Conservation (phyloP, 2,888 invertebrate genomes). For the Ormyrus thymus region DNA sequence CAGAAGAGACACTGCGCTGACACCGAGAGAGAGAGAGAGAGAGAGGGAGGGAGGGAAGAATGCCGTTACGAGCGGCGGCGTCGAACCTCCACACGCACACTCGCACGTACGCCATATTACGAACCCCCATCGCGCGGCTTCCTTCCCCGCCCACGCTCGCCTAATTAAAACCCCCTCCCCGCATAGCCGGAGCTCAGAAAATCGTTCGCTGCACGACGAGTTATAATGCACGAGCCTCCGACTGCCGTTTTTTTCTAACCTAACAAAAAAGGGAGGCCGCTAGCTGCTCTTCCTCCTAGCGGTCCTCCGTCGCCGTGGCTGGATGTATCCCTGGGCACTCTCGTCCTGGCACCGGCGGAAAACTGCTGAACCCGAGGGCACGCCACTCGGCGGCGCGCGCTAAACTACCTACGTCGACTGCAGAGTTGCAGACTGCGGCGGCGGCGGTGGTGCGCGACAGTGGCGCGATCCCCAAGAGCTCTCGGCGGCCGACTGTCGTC, state of each 20-base stretch:
- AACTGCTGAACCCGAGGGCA: too few relatives aligned
- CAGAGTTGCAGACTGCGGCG: not conserved
- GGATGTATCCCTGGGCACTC: too few relatives aligned
- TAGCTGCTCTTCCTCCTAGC: not conserved
- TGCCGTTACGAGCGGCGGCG: constrained; percentile 39
- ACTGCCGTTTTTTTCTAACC: constrained; percentile 33
- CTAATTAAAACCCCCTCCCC: not conserved
- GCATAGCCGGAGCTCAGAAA: constrained; percentile 45
- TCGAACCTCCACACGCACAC: constrained; percentile 13
- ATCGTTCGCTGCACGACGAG: constrained; percentile 55
- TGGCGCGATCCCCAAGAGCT: not conserved
- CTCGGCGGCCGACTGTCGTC: too few relatives aligned
- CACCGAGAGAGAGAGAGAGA: not conserved
- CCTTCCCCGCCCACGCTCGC: not conserved
- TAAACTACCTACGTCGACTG: constrained; percentile 9
- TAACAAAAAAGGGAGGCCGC: constrained; percentile 22
- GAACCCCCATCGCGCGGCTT: constrained; percentile 3
- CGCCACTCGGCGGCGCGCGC: constrained; percentile 13
- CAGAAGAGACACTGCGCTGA: constrained; percentile 4
- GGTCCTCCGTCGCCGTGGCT: not conserved
- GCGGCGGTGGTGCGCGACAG: constrained; percentile 18
- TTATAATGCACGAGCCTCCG: not conserved
- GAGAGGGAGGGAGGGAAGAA: constrained; percentile 24
- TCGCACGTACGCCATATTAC: not conserved
- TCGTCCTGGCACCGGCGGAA: too few relatives aligned